These are phyloP conservation scores for Stenichneumon culpator DNA, from an alignment of 2,888 invertebrate genomes.

Conservation along the genomic window DNA sequence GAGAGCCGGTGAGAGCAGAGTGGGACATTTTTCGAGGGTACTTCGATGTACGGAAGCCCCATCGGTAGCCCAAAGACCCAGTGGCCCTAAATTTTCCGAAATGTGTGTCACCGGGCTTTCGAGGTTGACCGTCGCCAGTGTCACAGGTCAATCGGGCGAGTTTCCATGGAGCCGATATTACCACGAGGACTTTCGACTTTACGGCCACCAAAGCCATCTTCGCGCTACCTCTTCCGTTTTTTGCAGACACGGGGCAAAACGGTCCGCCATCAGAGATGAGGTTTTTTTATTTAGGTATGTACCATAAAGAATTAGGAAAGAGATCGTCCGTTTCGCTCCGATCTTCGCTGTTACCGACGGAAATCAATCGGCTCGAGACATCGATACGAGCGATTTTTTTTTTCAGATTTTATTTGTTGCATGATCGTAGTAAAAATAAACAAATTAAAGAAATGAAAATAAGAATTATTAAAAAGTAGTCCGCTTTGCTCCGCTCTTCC, in stretches of 20 bases:
- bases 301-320: no score
- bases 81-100: slow-evolving; percentile 74
- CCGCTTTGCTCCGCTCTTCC: no score
- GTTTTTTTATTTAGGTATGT: no score
- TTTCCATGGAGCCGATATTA: background rate
- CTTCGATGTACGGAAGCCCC: slow-evolving; percentile 60
- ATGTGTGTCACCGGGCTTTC: slow-evolving; percentile 72
- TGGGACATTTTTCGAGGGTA: slow-evolving; percentile 31
- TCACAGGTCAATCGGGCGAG: slow-evolving; percentile 8
- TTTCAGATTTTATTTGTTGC: no score
- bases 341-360: no score
- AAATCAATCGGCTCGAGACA: background rate
- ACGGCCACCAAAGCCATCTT: slow-evolving; percentile 48
- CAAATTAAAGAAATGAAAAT: no score
- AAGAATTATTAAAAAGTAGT: no score
- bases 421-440: no score
- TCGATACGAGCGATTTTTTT: background rate
- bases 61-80: slow-evolving; percentile 71
- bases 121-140: slow-evolving; percentile 15
- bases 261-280: no score
- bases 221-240: slow-evolving; percentile 18
- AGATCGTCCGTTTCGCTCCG: no score
- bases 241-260: background rate
- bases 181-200: slow-evolving; percentile 70
- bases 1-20: background rate